These are phyloP conservation scores for Erithacus rubecula DNA, from an alignment of 2,797 vertebrate species.

Conservation along the genomic window DNA sequence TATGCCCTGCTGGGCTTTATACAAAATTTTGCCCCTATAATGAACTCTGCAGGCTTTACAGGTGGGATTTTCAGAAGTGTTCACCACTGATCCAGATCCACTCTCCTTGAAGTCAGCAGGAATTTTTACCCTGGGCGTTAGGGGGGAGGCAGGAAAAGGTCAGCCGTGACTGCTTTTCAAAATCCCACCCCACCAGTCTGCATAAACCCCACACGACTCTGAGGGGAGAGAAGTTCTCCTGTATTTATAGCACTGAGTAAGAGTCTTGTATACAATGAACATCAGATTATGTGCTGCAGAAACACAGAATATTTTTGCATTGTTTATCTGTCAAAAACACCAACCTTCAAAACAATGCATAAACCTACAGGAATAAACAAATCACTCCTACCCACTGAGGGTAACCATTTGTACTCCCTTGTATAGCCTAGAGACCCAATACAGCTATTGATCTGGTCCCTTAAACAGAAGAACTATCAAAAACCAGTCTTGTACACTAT, in stretches of 20 bases:
- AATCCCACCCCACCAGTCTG: conserved; percentile 18
- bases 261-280: not conserved
- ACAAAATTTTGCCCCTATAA: conserved; percentile 54
- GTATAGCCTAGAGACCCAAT: not conserved
- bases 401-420: not conserved
- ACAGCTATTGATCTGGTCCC: not conserved
- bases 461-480: not conserved
- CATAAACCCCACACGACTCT: not conserved
- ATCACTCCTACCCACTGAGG: not conserved
- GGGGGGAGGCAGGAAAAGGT: conserved; percentile 11
- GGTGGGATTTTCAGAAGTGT: conserved; percentile 56
- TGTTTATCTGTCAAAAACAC: not conserved
- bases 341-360: not conserved
- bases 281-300: not conserved
- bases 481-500: fast-evolving
- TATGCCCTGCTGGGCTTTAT: conserved; percentile 44
- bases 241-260: not conserved
- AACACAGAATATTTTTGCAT: not conserved
- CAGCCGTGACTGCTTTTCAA: not conserved
- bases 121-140: conserved; percentile 32
- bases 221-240: not conserved
- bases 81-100: conserved; percentile 30
- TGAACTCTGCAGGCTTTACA: conserved; percentile 59
- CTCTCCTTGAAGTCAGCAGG: conserved; percentile 47
- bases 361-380: not conserved